Conservation (phyloP, 2,888 invertebrate genomes). For the Drosophila melanosoma region DNA sequence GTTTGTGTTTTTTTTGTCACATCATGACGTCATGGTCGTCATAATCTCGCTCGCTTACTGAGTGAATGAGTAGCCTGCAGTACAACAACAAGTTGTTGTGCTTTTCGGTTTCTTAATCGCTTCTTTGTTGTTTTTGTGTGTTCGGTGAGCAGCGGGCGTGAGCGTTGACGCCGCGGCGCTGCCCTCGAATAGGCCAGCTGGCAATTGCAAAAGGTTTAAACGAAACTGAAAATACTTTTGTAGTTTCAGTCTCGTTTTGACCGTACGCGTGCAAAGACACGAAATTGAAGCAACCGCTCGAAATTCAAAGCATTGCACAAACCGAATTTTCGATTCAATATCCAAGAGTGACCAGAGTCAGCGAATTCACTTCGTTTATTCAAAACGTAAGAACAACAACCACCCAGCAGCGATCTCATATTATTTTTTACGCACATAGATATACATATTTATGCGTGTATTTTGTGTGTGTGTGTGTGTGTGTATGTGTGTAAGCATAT, state of each 20-base stretch:
- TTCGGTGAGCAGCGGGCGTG: conserved; percentile 28
- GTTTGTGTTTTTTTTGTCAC: conserved; percentile 29
- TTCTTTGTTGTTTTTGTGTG: conserved; percentile 18
- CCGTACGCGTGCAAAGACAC: conserved; percentile 78
- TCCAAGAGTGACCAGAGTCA: conserved; percentile 28
- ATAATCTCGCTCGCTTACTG: conserved; percentile 22
- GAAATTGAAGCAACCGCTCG: conserved; percentile 32
- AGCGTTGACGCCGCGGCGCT: conserved; percentile 33
- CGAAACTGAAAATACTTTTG: conserved; percentile 64
- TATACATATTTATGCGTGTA: conserved; percentile 7
- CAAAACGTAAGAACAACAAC: conserved; percentile 35
- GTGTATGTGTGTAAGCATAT: neutral
- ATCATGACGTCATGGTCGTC: conserved; percentile 62
- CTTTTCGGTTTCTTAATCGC: conserved; percentile 30
- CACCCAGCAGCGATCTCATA: conserved; percentile 20
- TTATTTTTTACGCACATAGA: neutral
- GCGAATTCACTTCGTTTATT: conserved; percentile 30
- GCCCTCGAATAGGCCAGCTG: conserved; percentile 35
- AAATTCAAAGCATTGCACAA: conserved; percentile 24
- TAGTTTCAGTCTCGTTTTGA: conserved; percentile 81
- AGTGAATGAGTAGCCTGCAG: conserved; percentile 20
- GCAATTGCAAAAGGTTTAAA: conserved; percentile 49
- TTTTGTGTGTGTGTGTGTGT: neutral
- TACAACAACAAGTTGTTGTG: conserved; percentile 52
- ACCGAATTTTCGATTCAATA: conserved; percentile 28